These are phyloP conservation scores for Rhynchotus rufescens DNA, from an alignment of 2,797 vertebrate genomes.

Conservation along the genomic window DNA sequence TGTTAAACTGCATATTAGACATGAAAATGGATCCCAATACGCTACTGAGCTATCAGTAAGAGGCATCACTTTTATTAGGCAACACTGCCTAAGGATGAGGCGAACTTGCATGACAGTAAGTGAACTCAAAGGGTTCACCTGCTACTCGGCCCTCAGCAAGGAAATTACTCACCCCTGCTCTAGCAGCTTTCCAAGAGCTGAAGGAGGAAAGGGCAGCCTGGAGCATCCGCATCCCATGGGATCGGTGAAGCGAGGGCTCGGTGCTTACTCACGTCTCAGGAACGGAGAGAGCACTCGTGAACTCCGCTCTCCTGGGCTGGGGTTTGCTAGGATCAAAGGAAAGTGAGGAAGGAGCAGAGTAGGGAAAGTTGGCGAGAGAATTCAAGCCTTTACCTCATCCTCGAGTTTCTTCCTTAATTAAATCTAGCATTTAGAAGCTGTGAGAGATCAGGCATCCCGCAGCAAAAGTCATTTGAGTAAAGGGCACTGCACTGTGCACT, in stretches of 20 bases:
- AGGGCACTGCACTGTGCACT: background rate
- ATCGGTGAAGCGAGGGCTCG: background rate
- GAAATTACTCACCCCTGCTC: background rate
- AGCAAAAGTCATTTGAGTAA: constrained; percentile 53
- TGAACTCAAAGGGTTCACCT: background rate
- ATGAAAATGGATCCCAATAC: background rate
- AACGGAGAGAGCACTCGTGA: background rate
- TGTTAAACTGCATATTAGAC: accelerated
- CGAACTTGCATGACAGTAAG: background rate
- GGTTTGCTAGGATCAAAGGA: constrained; percentile 46
- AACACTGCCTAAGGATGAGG: background rate
- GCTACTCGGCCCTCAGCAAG: background rate
- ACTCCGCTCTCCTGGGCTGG: constrained; percentile 30
- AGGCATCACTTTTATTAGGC: background rate
- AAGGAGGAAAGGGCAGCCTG: background rate
- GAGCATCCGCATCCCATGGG: background rate
- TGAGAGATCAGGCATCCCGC: constrained; percentile 43
- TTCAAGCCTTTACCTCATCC: background rate
- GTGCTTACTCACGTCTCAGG: constrained; percentile 50
- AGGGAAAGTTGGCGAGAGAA: constrained; percentile 11
- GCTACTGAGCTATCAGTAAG: background rate
- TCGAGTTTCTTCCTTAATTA: constrained; percentile 49
- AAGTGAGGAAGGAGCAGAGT: constrained; percentile 26
- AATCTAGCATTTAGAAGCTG: constrained; percentile 19
- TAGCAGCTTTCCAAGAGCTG: background rate